Percentiles rank a stretch among this genome's conserved stretches.
phyloP scores from a whole-genome alignment of 1,140 invertebrate species.

The Patella vulgata region DNA sequence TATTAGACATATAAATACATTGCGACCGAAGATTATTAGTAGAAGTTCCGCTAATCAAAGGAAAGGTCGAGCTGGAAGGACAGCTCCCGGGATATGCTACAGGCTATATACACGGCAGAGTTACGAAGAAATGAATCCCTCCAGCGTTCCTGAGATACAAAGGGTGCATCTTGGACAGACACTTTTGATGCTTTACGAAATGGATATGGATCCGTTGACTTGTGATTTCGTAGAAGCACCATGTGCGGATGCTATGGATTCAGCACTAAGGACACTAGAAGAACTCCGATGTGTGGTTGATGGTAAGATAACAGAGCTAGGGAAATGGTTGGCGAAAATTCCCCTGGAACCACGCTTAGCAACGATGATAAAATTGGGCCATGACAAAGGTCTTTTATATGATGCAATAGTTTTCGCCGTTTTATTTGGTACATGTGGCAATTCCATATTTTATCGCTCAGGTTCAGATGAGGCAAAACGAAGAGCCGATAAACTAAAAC shows the following conservation, averaged over 20 bases:
- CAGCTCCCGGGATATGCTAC: conserved; percentile 51
- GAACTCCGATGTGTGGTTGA: conserved; percentile 44
- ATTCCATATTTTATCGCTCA: conserved; percentile 47
- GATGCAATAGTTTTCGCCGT: conserved; percentile 59
- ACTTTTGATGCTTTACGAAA: conserved; percentile 49
- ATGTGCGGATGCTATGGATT: conserved; percentile 34
- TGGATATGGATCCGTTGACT: conserved; percentile 43
- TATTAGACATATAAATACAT: conserved; percentile 47
- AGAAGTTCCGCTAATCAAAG: conserved; percentile 59
- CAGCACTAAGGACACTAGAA: conserved; percentile 39
- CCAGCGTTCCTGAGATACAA: conserved; percentile 56
- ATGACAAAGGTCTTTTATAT: conserved; percentile 71
- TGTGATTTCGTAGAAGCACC: conserved; percentile 60
- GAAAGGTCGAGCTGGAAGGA: conserved; percentile 61
- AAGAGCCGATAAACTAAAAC: conserved; percentile 74
- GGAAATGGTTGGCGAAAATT: conserved; percentile 55
- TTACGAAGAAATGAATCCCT: conserved; percentile 40
- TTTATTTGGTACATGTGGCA: conserved; percentile 30
- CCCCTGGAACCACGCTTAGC: conserved; percentile 54
- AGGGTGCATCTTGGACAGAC: conserved; percentile 51
- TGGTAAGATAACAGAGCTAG: conserved; percentile 53
- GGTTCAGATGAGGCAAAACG: conserved; percentile 73
- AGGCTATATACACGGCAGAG: conserved; percentile 54
- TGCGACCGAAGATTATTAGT: conserved; percentile 43
- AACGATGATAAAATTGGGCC: conserved; percentile 37